These are phyloP conservation scores for Spongilla lacustris DNA, from an alignment of 37 sponge, comb jelly and placozoan genomes.

Conservation along the genomic window DNA sequence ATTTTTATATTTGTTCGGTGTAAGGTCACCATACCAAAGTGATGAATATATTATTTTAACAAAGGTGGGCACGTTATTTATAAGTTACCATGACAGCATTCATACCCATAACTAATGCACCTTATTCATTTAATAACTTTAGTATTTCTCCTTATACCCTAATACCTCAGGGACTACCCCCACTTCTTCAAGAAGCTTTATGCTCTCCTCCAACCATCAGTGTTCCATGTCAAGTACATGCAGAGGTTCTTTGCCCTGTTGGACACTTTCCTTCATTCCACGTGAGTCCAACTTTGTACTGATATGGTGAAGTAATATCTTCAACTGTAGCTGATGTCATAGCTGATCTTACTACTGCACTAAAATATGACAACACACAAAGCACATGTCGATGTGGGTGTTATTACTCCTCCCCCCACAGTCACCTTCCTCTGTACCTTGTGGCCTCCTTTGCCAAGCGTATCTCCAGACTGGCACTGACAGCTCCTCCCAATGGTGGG, in stretches of 20 bases:
- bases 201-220: constrained; percentile 58
- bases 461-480: constrained; percentile 78
- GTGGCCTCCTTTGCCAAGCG: constrained; percentile 95
- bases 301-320: not conserved
- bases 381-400: constrained; percentile 1
- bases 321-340: too few species aligned
- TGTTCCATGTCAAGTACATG: constrained; percentile 76
- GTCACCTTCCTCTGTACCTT: constrained; percentile 92
- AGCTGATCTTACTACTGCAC: not conserved
- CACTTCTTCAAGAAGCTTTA: constrained; percentile 91
- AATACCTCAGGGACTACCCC: constrained; percentile 98
- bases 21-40: too few species aligned
- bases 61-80: too few species aligned
- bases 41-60: too few species aligned
- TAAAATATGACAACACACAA: too few species aligned
- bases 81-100: too few species aligned
- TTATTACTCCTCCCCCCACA: not conserved
- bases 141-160: too few species aligned
- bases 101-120: too few species aligned
- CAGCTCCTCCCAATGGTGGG: constrained; percentile 86
- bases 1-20: too few species aligned
- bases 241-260: constrained; percentile 86
- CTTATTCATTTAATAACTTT: too few species aligned
- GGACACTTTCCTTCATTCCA: constrained; percentile 86
- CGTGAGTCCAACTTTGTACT: constrained; percentile 44